Evolutionary conservation across 2,888 invertebrate genomes (phyloP).

Genomic region (Muschampia plurimacula): DNA sequence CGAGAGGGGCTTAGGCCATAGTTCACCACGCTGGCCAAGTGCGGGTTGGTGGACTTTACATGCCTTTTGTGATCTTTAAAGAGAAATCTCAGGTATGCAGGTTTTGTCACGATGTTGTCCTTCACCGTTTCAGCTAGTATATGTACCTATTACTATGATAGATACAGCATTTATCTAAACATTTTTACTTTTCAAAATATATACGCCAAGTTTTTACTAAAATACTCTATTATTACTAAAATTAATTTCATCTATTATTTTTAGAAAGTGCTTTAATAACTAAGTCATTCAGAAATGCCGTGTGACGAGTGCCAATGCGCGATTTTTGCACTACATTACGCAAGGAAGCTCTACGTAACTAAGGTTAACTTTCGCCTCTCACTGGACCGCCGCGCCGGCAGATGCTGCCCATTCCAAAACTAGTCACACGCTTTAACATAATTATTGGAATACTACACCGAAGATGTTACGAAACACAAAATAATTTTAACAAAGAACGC

Average conservation of each 20-base stretch:
- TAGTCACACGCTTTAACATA: constrained; percentile 43
- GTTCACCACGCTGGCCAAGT: too few relatives aligned
- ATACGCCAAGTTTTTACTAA: too few relatives aligned
- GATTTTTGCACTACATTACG: constrained; percentile 38
- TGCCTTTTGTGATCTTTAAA: too few relatives aligned
- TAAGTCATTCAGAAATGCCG: constrained; percentile 11
- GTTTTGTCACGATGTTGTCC: too few relatives aligned
- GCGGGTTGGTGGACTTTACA: too few relatives aligned
- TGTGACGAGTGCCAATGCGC: neutral
- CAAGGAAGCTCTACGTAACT: constrained; percentile 34
- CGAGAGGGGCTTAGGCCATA: too few relatives aligned
- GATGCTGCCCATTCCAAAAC: constrained; percentile 52
- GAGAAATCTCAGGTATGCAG: too few relatives aligned
- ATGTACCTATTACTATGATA: too few relatives aligned
- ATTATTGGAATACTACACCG: constrained; percentile 27
- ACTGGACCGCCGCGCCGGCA: constrained; percentile 50
- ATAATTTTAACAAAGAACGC: constrained; percentile 23
- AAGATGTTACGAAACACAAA: neutral
- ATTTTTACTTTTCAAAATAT: neutral
- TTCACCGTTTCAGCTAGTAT: too few relatives aligned
- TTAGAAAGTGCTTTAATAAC: neutral
- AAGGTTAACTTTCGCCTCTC: constrained; percentile 66
- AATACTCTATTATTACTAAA: too few relatives aligned
- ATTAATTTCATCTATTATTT: too few relatives aligned
- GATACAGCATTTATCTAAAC: neutral